phyloP scores from a whole-genome alignment of 30 jellyfish, hydroid and myxozoan genomes.

The Aurelia aurita region DNA sequence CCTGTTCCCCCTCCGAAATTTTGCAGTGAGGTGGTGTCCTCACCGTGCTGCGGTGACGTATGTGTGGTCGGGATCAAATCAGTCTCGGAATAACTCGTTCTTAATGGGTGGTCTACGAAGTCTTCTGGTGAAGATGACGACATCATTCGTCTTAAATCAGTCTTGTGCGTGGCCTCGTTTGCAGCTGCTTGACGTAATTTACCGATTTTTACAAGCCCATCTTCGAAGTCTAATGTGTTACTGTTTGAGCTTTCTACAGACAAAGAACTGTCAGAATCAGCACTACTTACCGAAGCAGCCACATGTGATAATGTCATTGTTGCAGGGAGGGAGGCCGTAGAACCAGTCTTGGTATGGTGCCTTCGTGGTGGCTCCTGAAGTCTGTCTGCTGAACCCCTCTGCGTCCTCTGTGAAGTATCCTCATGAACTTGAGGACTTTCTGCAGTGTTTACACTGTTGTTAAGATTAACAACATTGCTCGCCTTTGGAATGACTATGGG shows the following conservation, averaged over 20 bases:
- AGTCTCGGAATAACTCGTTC: conserved; percentile 83
- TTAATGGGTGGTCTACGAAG: conserved; percentile 7
- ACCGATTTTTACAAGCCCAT: not conserved
- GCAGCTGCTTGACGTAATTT: not conserved
- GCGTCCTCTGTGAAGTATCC: not conserved
- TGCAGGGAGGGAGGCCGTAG: conserved; percentile 52
- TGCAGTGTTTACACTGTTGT: not conserved
- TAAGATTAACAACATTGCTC: not conserved
- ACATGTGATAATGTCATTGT: conserved; percentile 9
- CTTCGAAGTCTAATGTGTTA: not conserved
- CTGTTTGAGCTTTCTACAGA: conserved; percentile 58
- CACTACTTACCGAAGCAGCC: conserved; percentile 16
- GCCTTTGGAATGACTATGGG: conserved; percentile 51
- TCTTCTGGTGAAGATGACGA: not conserved
- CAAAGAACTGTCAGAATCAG: conserved; percentile 55
- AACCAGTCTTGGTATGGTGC: conserved; percentile 14
- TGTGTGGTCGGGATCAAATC: conserved; percentile 57
- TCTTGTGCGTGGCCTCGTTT: not conserved
- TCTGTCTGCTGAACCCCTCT: not conserved
- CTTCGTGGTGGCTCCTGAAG: not conserved
- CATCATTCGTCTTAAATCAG: not conserved
- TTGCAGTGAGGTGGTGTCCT: conserved; percentile 13
- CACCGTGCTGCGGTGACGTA: not conserved
- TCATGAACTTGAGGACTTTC: not conserved
- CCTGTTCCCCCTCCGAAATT: conserved; percentile 15